Percentiles rank a stretch among this genome's conserved stretches.
phyloP scores from a whole-genome alignment of 1,140 invertebrate species.

The Notospermus geniculatus region DNA sequence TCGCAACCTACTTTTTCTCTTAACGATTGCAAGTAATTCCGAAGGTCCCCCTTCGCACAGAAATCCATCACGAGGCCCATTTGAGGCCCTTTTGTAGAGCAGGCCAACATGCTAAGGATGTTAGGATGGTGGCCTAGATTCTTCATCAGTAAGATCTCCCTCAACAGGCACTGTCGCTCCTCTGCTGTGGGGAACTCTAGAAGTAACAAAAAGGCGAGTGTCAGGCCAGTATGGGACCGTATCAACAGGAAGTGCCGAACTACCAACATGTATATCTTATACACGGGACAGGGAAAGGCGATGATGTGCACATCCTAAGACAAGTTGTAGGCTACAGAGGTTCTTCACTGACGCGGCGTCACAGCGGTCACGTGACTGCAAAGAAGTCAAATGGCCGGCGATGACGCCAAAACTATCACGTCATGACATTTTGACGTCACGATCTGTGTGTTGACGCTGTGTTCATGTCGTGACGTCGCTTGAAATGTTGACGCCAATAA shows the following conservation, averaged over 20 bases:
- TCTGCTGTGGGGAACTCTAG: slow-evolving; percentile 36
- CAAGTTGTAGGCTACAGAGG: neutral
- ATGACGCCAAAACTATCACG: no score
- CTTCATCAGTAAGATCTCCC: slow-evolving; percentile 50
- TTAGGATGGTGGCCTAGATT: slow-evolving; percentile 42
- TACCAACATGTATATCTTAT: neutral
- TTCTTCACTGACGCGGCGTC: neutral
- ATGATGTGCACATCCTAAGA: neutral
- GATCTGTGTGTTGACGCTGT: no score
- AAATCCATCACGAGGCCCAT: slow-evolving; percentile 81
- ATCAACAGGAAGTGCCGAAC: neutral
- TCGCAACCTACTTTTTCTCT: slow-evolving; percentile 58
- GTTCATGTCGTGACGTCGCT: no score
- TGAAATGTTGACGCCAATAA: no score
- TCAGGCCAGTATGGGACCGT: no score
- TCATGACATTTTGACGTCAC: no score
- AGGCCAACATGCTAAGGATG: slow-evolving; percentile 49
- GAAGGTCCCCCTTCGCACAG: slow-evolving; percentile 84
- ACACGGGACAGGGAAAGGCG: neutral
- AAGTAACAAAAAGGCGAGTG: no score
- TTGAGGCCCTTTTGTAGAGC: slow-evolving; percentile 31
- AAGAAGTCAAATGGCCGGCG: no score
- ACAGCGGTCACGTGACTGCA: no score
- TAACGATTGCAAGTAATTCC: slow-evolving; percentile 78
- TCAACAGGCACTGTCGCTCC: slow-evolving; percentile 38